Evolutionary conservation across 2,888 invertebrate genomes (phyloP), one percentile per base, ranked within the genome.

Genomic region (Pasiphila rectangulata): DNA sequence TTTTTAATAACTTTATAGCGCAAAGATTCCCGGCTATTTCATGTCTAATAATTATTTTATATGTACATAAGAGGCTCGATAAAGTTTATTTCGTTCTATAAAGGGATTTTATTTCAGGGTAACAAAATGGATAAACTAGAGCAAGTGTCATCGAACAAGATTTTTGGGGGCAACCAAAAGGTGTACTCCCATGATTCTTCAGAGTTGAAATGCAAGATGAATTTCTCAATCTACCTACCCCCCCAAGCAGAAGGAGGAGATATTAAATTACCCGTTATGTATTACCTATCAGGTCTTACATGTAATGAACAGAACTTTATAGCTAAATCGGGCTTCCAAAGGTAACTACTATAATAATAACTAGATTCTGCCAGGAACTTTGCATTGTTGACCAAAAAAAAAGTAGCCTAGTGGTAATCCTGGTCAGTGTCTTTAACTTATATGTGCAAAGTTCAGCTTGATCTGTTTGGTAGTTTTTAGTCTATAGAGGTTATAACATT

Each of bases 281-380:
- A 96, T 75, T 98, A 94, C 91, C 88, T 98, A 0, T 98, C 98
- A 24, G 98, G 98, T 1, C 88, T 99, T 19, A 95, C 95, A 0
- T 99, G 99, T 77, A 96, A 93, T 6, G 98, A 99, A 79, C 94
- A 96, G 68, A 99, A 99, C 86, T 98, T 99, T 71, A 94, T 98
- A 54, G 93, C 95, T 38, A 99, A 99, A 84, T 93, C 97, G 32
- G 98, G 98, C n/a, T 95, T 96, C 52, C 99, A 99, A 87, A 92
- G 92, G 84, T 90, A 1, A 72, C 9, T 9, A 21, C 13, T 16
- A 23, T 15, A 12, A 1, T 21, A 7, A 3, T 29, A 5, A 17
- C n/a, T n/a, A n/a, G n/a, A n/a, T n/a, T n/a, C n/a, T n/a, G n/a
- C n/a, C n/a, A n/a, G n/a, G n/a, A n/a, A n/a, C n/a, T n/a, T n/a